Percentiles rank a stretch among this genome's conserved stretches.
Evolutionary conservation across 35 echinoderm and acorn worm genomes (phyloP).

Genomic region (Diadema setosum): DNA sequence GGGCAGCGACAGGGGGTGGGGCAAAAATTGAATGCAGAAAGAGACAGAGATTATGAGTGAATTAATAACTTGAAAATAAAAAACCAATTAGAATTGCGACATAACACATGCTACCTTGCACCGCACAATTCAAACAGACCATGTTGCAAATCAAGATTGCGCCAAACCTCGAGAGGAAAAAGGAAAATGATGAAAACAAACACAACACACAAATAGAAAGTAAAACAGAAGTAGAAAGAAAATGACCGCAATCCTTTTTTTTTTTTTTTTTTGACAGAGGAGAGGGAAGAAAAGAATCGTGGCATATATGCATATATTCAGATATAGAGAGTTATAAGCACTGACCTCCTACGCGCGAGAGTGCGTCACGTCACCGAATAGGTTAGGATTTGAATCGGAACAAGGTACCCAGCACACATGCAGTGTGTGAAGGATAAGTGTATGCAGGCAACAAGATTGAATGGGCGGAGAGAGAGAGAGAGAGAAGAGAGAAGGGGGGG

Average conservation of each 20-base stretch:
- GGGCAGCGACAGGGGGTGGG: no score
- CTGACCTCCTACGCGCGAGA: slow-evolving; percentile 9
- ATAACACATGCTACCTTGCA: background rate
- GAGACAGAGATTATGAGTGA: background rate
- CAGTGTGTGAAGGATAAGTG: background rate
- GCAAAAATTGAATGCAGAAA: no score
- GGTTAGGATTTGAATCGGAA: background rate
- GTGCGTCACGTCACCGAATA: background rate
- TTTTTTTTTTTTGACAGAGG: no score
- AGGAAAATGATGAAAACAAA: no score
- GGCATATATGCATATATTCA: slow-evolving; percentile 14
- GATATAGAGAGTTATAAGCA: no score
- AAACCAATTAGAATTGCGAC: background rate
- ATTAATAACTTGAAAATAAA: background rate
- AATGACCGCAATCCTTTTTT: background rate
- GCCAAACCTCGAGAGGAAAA: background rate
- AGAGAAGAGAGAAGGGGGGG: background rate
- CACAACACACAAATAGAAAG: background rate
- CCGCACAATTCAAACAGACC: background rate
- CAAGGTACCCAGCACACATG: background rate
- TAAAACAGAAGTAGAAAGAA: background rate
- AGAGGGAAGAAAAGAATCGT: background rate
- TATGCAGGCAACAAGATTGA: background rate
- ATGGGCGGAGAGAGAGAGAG: background rate
- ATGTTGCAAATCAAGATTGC: background rate